Evolutionary conservation across 64 coral and sea anemone genomes (phyloP).

Genomic region (Stichodactyla mertensii): DNA sequence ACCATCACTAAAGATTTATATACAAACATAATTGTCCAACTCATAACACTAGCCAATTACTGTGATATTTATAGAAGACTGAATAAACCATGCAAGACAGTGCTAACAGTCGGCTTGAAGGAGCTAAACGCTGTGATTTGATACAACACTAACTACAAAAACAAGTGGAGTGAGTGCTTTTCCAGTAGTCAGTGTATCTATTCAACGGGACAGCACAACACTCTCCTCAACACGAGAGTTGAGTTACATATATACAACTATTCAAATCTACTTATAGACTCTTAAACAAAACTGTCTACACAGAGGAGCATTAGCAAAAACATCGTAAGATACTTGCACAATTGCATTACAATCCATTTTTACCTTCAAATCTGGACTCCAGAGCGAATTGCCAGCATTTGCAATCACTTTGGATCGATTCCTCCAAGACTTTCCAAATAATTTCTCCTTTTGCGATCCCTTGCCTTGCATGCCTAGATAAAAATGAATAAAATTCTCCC

Average conservation of each 20-base stretch:
- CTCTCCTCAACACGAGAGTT: neutral
- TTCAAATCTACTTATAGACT: slow-evolving; percentile 13
- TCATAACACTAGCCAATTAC: neutral
- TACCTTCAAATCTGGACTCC: slow-evolving; percentile 50
- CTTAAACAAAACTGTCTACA: neutral
- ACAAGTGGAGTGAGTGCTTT: slow-evolving; percentile 64
- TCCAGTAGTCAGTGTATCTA: too few species aligned
- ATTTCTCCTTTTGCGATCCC: slow-evolving; percentile 72
- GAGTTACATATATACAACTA: neutral
- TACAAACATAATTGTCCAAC: slow-evolving; percentile 49
- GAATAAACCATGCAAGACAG: slow-evolving; percentile 24
- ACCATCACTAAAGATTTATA: neutral
- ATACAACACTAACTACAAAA: slow-evolving; percentile 48
- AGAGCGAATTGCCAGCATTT: slow-evolving; percentile 79
- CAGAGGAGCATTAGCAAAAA: neutral
- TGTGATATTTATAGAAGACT: slow-evolving; percentile 7
- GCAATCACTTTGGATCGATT: slow-evolving; percentile 83
- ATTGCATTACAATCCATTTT: neutral
- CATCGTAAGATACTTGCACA: neutral
- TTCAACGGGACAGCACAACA: neutral
- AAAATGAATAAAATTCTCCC: slow-evolving; percentile 8
- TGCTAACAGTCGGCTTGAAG: slow-evolving; percentile 34
- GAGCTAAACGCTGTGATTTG: slow-evolving; percentile 38
- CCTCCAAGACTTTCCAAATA: slow-evolving; percentile 83
- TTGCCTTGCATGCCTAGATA: slow-evolving; percentile 87